phyloP scores from a whole-genome alignment of 2,888 invertebrate species.

The Sminthurides aquaticus region DNA sequence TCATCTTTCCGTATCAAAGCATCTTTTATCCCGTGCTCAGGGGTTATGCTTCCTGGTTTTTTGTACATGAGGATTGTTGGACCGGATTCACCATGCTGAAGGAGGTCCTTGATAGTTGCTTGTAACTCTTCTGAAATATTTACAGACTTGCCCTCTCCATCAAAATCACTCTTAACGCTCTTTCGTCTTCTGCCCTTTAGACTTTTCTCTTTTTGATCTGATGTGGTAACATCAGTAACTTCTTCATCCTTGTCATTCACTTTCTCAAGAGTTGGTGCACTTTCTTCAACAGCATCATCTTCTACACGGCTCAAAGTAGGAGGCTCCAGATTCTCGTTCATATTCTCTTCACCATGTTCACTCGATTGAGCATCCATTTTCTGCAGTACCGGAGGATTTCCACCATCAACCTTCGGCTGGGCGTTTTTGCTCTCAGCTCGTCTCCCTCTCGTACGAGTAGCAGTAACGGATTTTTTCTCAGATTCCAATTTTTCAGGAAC shows the following conservation, averaged over 20 bases:
- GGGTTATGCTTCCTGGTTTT: conserved; percentile 20
- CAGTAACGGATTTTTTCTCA: no score
- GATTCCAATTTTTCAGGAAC: no score
- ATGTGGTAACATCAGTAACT: background rate
- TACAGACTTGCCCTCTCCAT: conserved; percentile 1
- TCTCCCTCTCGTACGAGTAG: background rate
- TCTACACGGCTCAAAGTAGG: no score
- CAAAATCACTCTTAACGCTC: background rate
- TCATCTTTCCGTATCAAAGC: conserved; percentile 24
- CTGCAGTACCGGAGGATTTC: background rate
- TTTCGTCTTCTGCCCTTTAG: no score
- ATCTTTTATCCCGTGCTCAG: conserved; percentile 28
- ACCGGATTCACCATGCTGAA: conserved; percentile 36
- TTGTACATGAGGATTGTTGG: conserved; percentile 38
- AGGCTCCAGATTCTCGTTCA: no score
- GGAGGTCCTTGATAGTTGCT: conserved; percentile 26
- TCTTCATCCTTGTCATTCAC: background rate
- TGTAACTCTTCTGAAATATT: conserved; percentile 17
- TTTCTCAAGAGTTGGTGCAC: conserved; percentile 1
- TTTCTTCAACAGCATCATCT: background rate
- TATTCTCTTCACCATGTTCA: no score
- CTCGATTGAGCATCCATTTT: background rate
- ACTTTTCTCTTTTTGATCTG: background rate
- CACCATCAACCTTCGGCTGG: background rate
- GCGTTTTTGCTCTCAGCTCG: background rate